Base-by-base conservation (phyloP, 2,797 vertebrate species). In the Acestrorhynchus altus region DNA sequence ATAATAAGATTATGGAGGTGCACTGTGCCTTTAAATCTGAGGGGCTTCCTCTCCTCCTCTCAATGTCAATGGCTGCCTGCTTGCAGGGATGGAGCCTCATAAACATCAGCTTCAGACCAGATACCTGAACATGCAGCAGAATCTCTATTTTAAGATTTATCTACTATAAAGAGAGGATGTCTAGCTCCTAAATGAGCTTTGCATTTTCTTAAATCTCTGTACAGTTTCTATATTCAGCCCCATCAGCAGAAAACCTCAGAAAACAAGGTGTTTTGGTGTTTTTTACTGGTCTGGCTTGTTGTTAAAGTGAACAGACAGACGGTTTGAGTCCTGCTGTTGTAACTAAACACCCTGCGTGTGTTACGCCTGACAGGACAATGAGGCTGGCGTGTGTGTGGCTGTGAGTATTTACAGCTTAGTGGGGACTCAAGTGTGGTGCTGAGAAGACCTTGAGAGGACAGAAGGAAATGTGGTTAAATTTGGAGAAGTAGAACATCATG, bases 1-100 rank as follows among this genome's bases (percentile, higher is more conserved):
- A n/a, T n/a, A n/a, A n/a, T n/a, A n/a, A n/a, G n/a, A n/a, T n/a
- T n/a, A n/a, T n/a, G n/a, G 10, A 54, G 57, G 82, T 78, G 86
- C 78, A 78, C 86, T 92, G 91, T 90, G 68, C n/a, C 90, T 90
- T 91, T 92, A 92, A 91, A 88, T 84, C 76, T 77, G 39, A 64
- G 20, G 31, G 61, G 39, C 7, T 86, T 86, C 84, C 87, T 86
- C 87, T 86, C 79, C 77, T 80, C 78, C 83, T 83, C 79, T 89
- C 80, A 87, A 88, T 89, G 85, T 90, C 91, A 91, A 93, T 93
- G 90, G 91, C 90, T 91, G 88, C 88, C 83, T 84, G 78, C 86
- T 87, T 83, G 82, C 83, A 81, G 78, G 72, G 64, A 70, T 74
- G 26, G 70, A 68, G 40, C 35, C n/a, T 39, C 47, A 69, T 16